Percentiles rank a stretch among this genome's conserved stretches.
Evolutionary conservation across 2,113 vertebrate species (phyloP).

Genomic region (Chelonoidis abingdonii): DNA sequence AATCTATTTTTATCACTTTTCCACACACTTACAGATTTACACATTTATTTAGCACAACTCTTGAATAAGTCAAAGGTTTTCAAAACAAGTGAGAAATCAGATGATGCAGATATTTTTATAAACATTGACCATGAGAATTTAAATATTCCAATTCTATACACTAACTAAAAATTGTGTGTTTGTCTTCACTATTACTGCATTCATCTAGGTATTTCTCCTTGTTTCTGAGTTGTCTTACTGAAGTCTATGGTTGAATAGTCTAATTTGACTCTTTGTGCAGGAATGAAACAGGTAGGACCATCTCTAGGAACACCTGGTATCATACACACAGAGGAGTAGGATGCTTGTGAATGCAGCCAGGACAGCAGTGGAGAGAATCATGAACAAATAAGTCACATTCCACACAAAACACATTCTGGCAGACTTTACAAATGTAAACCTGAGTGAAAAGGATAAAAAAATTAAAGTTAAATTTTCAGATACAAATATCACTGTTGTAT

Average conservation of each 20-base stretch:
- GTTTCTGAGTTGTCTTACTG: not conserved
- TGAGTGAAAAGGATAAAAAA: slow-evolving; percentile 69
- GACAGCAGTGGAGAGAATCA: slow-evolving; percentile 94
- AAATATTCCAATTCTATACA: not conserved
- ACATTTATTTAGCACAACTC: not conserved
- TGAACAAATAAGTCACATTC: slow-evolving; percentile 97
- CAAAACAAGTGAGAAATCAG: not conserved
- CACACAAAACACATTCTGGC: slow-evolving; percentile 88
- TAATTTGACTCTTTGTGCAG: not conserved
- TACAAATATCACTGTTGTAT: not conserved
- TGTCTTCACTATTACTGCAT: not conserved
- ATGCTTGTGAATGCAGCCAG: slow-evolving; percentile 88
- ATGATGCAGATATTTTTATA: not conserved
- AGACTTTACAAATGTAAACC: slow-evolving; percentile 88
- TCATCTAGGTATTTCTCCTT: not conserved
- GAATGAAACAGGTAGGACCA: no score
- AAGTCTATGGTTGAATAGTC: not conserved
- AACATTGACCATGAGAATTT: not conserved
- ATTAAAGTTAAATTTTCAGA: not conserved
- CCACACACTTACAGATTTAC: slow-evolving; percentile 53
- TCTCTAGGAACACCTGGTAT: not conserved
- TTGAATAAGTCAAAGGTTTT: not conserved
- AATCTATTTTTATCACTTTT: slow-evolving; percentile 2
- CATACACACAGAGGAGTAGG: slow-evolving; percentile 63
- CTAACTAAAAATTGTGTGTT: not conserved